Base-by-base conservation (phyloP, 2,797 vertebrate species). In the Hippopotamyrus pictus region DNA sequence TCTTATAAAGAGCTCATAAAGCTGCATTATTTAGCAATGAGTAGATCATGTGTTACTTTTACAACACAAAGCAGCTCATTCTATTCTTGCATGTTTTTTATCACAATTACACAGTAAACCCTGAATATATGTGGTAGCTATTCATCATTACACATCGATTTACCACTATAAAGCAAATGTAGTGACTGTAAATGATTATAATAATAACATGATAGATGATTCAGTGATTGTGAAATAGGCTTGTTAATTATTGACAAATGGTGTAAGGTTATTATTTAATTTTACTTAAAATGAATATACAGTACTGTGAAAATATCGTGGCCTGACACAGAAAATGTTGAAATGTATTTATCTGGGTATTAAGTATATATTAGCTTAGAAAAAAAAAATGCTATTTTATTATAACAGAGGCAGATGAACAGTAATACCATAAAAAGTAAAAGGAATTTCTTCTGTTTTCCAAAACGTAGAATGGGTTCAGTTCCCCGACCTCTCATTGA, bases 171-270 rank as follows among this genome's bases (percentile, higher is more conserved):
- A 73, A 73, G 9, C 12, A 73, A 73, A 73, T 73, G 33, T 73
- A 73, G 12, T 37, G 65, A 73, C 29, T 73, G 65, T 2, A 33
- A 73, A 73, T 73, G 12, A 73, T 73, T 37, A 73, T 73, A 37
- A 37, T 73, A 37, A 73, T 37, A 37, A 37, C 29, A 73, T 73
- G 29, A 73, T 82, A 44, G 41, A 82, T 46, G 37, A 82, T 82
- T 82, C 14, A 9, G 19, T 82, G 41, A 82, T 44, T 82, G 76
- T 46, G 76, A 82, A 44, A 82, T n/a, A 46, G 17, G 76, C 37
- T 82, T 82, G 76, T 82, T 82, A 41, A 82, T 46, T 82, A 17
- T 82, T 82, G 17, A 82, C 76, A 46, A 82, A 82, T 82, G 76
- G 76, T 82, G 41, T 44, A 82, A 46, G 76, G 2, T 3, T 82